Conservation (phyloP, 2,888 invertebrate genomes). For the Camptogramma bilineatum region DNA sequence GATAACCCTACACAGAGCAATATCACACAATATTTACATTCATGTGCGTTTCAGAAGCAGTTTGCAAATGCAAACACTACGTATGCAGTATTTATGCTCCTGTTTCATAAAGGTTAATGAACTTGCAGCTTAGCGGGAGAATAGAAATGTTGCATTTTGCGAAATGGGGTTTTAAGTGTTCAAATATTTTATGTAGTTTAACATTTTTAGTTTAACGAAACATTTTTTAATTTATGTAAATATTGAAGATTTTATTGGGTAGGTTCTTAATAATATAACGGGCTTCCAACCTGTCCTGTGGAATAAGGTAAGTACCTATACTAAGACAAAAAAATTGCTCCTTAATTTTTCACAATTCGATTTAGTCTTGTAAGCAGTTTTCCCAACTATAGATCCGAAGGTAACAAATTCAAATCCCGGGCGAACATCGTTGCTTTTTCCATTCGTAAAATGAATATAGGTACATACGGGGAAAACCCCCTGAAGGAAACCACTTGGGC, state of each 20-base stretch:
- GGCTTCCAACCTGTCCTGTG: too few relatives aligned
- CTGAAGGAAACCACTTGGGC: too few relatives aligned
- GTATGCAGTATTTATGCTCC: conserved; percentile 6
- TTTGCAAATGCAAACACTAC: conserved; percentile 11
- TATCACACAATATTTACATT: conserved; percentile 16
- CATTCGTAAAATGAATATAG: too few relatives aligned
- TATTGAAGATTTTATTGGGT: background rate
- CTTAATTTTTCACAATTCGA: too few relatives aligned
- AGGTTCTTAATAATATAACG: too few relatives aligned
- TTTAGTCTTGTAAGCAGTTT: too few relatives aligned
- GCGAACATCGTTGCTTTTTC: too few relatives aligned
- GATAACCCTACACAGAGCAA: conserved; percentile 1
- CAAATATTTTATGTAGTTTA: background rate
- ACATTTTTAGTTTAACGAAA: background rate
- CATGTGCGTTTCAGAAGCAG: conserved; percentile 8
- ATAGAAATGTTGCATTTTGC: background rate
- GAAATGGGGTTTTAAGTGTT: background rate
- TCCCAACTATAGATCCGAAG: too few relatives aligned
- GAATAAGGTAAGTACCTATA: too few relatives aligned
- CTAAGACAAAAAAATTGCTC: too few relatives aligned
- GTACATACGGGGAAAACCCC: too few relatives aligned
- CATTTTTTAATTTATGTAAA: background rate
- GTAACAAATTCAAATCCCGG: too few relatives aligned
- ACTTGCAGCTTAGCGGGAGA: background rate
- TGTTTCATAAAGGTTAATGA: conserved; percentile 3